Conservation (phyloP, 2,113 vertebrate species). For the Prochilodus magdalenae region DNA sequence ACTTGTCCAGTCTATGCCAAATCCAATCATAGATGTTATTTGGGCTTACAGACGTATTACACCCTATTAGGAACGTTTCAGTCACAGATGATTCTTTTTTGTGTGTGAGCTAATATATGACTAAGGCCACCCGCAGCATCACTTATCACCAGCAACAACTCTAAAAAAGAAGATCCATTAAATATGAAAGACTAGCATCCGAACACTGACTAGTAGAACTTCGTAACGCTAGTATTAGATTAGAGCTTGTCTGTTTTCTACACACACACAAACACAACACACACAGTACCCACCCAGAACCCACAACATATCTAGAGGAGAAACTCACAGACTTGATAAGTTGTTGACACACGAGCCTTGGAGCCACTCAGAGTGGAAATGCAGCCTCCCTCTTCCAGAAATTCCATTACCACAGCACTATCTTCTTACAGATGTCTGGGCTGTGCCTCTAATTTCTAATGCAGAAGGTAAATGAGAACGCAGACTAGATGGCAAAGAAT, state of each 20-base stretch:
- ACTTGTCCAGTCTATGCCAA: too few species aligned
- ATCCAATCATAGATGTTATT: too few species aligned
- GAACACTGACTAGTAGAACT: neutral
- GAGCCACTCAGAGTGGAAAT: constrained; percentile 7
- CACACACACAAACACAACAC: neutral
- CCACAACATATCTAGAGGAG: neutral
- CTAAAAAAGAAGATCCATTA: too few species aligned
- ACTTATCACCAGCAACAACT: too few species aligned
- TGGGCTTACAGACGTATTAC: too few species aligned
- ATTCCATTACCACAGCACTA: constrained; percentile 9
- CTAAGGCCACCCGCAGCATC: too few species aligned
- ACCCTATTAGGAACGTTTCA: too few species aligned
- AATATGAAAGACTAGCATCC: too few species aligned
- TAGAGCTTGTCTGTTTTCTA: neutral
- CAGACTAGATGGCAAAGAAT: neutral
- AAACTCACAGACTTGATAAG: constrained; percentile 6
- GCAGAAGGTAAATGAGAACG: neutral
- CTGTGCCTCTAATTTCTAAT: neutral
- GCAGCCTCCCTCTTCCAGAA: constrained; percentile 8
- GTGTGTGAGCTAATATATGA: too few species aligned
- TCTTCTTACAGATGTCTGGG: neutral
- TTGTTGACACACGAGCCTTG: constrained; percentile 23
- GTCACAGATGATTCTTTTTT: too few species aligned
- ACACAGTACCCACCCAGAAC: neutral
- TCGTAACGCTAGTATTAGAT: neutral